Evolutionary conservation across 1,140 invertebrate species (phyloP).

Genomic region (Drosophila pruinosa): DNA sequence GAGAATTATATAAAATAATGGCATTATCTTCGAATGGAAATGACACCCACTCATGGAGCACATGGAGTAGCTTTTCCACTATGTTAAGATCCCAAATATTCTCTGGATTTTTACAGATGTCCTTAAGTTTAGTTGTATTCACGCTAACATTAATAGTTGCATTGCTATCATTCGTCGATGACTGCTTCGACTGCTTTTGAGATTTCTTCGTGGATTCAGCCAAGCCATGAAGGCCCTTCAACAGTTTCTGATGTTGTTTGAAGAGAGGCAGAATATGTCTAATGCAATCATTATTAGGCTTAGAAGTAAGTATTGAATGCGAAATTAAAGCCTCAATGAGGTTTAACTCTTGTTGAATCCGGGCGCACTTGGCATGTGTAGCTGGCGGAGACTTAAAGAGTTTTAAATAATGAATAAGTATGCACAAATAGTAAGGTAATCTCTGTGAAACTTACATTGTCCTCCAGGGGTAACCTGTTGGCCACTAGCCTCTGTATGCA

Average conservation of each 20-base stretch:
- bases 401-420: neutral
- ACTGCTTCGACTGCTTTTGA: conserved; percentile 52
- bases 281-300: conserved; percentile 60
- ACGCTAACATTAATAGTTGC: conserved; percentile 52
- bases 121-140: conserved; percentile 58
- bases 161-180: conserved; percentile 21
- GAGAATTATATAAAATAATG: neutral
- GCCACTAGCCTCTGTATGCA: conserved; percentile 55
- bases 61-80: conserved; percentile 59
- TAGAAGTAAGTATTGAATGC: conserved; percentile 55
- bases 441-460: conserved; percentile 49
- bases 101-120: conserved; percentile 55
- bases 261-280: conserved; percentile 62
- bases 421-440: neutral
- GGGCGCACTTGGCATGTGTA: conserved; percentile 63
- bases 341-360: conserved; percentile 70
- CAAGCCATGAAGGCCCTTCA: conserved; percentile 44
- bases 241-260: conserved; percentile 60
- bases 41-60: conserved; percentile 66
- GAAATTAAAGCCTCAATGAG: conserved; percentile 74
- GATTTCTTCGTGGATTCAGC: conserved; percentile 51
- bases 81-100: conserved; percentile 79
- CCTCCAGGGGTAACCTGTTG: conserved; percentile 59
- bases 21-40: neutral
- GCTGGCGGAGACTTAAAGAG: conserved; percentile 37